phyloP scores from a whole-genome alignment of 2,113 vertebrate species.

The Megaceryle maxima region DNA sequence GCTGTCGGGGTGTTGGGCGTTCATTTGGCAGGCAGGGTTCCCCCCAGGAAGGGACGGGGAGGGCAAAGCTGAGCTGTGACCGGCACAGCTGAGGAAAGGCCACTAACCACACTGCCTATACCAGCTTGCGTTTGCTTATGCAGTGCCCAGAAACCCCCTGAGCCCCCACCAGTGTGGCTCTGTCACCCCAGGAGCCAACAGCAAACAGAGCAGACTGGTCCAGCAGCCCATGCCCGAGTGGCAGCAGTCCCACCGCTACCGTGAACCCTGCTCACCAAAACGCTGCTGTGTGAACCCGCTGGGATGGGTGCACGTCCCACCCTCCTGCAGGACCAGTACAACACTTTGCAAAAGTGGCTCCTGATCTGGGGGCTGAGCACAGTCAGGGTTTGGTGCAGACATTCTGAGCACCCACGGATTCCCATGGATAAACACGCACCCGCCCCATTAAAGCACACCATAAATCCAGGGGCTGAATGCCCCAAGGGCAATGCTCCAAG shows the following conservation, averaged over 20 bases:
- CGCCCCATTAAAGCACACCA: fast-evolving
- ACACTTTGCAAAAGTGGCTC: not conserved
- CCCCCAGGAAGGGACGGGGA: not conserved
- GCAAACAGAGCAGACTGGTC: not conserved
- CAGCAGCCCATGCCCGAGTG: not conserved
- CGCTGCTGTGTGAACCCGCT: fast-evolving
- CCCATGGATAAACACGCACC: not conserved
- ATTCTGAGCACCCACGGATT: fast-evolving
- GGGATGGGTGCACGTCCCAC: fast-evolving
- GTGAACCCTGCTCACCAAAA: not conserved
- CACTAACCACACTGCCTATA: fast-evolving
- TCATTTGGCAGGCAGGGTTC: not conserved
- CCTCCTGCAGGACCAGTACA: not conserved
- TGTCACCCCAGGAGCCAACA: not conserved
- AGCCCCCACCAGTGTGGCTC: not conserved
- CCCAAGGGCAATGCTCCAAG: fast-evolving
- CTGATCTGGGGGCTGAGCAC: not conserved
- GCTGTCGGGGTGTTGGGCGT: not conserved
- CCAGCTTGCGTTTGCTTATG: not conserved
- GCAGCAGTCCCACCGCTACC: not conserved
- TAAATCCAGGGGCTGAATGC: not conserved
- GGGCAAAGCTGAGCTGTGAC: not conserved
- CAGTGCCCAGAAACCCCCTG: not conserved
- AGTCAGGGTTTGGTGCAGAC: not conserved
- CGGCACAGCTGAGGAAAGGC: not conserved